Conservation (phyloP, 2,113 vertebrate species). For the Hucho hucho region DNA sequence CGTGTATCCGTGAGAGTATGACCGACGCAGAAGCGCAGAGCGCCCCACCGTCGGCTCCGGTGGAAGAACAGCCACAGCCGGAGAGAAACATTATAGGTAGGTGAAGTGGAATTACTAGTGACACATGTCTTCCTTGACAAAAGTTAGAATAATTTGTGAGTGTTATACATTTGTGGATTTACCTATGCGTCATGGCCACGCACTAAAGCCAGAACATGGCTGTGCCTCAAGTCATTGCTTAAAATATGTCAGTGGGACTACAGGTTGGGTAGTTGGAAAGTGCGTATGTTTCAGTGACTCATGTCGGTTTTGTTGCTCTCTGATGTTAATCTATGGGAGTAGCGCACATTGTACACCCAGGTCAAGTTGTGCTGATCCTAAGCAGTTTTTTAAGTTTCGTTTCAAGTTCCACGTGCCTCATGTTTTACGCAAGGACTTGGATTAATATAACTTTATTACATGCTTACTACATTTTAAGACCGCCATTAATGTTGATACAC, state of each 20-base stretch:
- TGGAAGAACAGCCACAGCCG: slow-evolving; percentile 59
- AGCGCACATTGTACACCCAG: too few relatives aligned
- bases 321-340: too few relatives aligned
- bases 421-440: neutral
- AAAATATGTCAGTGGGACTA: neutral
- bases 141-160: neutral
- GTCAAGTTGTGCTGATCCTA: neutral
- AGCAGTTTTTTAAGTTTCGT: neutral
- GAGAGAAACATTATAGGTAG: slow-evolving; percentile 78
- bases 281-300: too few relatives aligned
- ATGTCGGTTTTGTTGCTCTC: too few relatives aligned
- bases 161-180: neutral
- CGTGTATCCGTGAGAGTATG: slow-evolving; percentile 59
- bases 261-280: neutral
- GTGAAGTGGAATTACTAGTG: slow-evolving; percentile 15
- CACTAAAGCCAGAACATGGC: neutral
- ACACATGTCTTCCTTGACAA: neutral
- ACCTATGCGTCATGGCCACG: too few relatives aligned
- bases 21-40: slow-evolving; percentile 72
- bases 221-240: neutral
- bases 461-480: too few relatives aligned
- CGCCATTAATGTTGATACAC: too few relatives aligned
- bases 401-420: slow-evolving; percentile 25
- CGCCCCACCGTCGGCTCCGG: slow-evolving; percentile 55
- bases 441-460: neutral